phyloP scores from a whole-genome alignment of 2,797 vertebrate species.

The Epinephelus malabaricus region DNA sequence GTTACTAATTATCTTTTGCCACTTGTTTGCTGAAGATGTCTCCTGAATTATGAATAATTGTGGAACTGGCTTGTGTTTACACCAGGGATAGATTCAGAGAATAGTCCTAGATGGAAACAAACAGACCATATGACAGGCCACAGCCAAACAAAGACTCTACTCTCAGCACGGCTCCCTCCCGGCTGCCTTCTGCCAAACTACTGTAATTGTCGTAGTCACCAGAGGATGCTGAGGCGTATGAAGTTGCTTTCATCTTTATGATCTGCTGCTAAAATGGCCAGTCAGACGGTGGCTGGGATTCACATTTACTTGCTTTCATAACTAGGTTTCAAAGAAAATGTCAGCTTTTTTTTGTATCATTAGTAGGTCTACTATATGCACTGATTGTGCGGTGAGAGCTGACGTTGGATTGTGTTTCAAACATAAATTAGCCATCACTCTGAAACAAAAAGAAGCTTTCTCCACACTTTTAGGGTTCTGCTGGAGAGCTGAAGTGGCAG shows the following conservation, averaged over 20 bases:
- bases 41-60: conserved; percentile 62
- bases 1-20: conserved; percentile 55
- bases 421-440: conserved; percentile 31
- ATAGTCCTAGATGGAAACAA: conserved; percentile 59
- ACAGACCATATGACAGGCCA: conserved; percentile 62
- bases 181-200: conserved; percentile 64
- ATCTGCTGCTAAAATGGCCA: conserved; percentile 56
- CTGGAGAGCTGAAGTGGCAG: conserved; percentile 8
- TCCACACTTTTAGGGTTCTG: not conserved
- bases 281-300: conserved; percentile 32
- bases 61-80: conserved; percentile 53
- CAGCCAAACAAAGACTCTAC: conserved; percentile 59
- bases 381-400: conserved; percentile 38
- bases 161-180: conserved; percentile 37
- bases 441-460: conserved; percentile 19
- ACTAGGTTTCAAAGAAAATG: conserved; percentile 39
- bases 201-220: conserved; percentile 66
- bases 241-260: conserved; percentile 67
- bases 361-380: conserved; percentile 8
- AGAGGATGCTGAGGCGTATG: conserved; percentile 50
- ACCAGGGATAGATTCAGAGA: conserved; percentile 51
- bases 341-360: conserved; percentile 9
- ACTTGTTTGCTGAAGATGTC: conserved; percentile 61
- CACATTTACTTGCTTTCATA: conserved; percentile 42
- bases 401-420: conserved; percentile 27